Conservation (phyloP, 2,888 invertebrate species). For the Entomobrya proxima region DNA sequence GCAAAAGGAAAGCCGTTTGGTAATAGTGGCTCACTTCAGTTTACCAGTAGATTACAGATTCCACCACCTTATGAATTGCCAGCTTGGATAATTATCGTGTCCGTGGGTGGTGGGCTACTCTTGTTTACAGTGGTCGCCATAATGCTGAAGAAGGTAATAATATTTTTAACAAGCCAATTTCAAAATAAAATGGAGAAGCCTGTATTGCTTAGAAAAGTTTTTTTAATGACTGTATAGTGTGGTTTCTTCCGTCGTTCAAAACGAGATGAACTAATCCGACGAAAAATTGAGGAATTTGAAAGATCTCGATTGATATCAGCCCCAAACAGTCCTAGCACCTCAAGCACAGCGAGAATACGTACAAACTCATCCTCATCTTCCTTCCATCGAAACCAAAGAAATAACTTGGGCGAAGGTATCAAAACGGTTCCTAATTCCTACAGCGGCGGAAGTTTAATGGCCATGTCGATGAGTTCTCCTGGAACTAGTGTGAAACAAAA, state of each 20-base stretch:
- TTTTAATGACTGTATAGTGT: conserved; percentile 44
- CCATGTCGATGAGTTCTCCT: conserved; percentile 19
- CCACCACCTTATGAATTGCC: conserved; percentile 60
- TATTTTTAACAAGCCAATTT: background rate
- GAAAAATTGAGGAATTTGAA: conserved; percentile 31
- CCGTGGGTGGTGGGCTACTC: conserved; percentile 60
- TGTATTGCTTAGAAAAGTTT: background rate
- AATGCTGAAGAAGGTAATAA: conserved; percentile 51
- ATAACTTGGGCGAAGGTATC: background rate
- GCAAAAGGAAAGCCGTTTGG: conserved; percentile 47
- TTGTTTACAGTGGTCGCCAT: conserved; percentile 50
- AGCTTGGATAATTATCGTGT: conserved; percentile 67
- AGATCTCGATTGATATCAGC: background rate
- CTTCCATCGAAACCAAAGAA: background rate
- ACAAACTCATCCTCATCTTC: background rate
- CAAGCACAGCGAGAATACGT: background rate
- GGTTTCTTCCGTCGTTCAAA: conserved; percentile 65
- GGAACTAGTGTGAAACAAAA: conserved; percentile 18
- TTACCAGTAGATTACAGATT: conserved; percentile 46
- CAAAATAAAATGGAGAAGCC: background rate
- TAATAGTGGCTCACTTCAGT: background rate
- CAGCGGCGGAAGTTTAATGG: background rate
- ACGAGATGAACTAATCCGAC: conserved; percentile 41
- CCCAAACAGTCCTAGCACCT: background rate
- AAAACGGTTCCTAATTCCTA: background rate